Base-by-base conservation (phyloP, 1,140 invertebrate genomes). In the Eciton burchellii region DNA sequence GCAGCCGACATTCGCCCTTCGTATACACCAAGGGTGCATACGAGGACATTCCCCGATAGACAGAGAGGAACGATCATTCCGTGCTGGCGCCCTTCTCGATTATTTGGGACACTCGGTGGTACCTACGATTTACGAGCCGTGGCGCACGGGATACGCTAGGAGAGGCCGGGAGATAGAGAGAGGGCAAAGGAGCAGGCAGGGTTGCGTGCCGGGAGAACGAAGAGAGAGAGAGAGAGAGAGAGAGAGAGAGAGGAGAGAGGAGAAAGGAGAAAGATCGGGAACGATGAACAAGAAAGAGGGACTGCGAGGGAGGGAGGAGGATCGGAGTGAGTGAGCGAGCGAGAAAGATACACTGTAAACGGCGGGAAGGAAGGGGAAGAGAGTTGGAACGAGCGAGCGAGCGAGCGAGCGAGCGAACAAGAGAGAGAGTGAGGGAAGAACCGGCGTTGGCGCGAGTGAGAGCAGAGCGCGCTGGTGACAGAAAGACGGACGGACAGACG, bases 401-500 rank as follows among this genome's bases (percentile, higher is more conserved):
- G 76, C 60, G 59, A 26, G 54, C 54, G 35, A 29, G 24, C 65
- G 45, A 49, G 16, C 60, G 52, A 29, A 59, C 54, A 26, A 12
- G 8, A 41, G 49, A 63, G 49, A 19, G 12, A 54, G 54, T 16
- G 29, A n/a, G 49, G 35, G 54, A 21, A 59, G 16, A 76, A 81
- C 11, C 45, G 11, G 56, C 35, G 57, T 56, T 66, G 74, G 57
- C 56, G n/a, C 14, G 71, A 90, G 83, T 71, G 83, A 62, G 73
- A 66, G 70, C 83, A 82, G n/a, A n/a, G 81, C 82, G 83, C 47
- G 52, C 57, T 82, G 85, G 89, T 90, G 88, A 89, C 85, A 86
- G 90, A 89, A 89, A 90, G 89, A 90, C 83, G 83, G 77, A 76
- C 84, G 59, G 59, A 84, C 87, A 16, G 74, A 87, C 77, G 35